Conservation (phyloP, 1,140 invertebrate genomes). For the Oryzaephilus surinamensis region DNA sequence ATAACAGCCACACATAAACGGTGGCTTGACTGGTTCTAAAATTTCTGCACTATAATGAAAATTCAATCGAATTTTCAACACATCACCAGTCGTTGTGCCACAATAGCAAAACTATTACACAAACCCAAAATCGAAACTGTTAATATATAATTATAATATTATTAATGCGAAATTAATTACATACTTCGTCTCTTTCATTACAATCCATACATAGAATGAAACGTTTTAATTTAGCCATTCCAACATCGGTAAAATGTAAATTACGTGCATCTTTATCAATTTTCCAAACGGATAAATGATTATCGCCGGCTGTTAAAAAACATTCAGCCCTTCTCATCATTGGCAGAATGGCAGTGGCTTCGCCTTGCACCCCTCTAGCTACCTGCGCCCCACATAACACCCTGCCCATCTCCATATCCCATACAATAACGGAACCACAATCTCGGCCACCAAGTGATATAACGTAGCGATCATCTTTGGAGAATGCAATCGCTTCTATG, state of each 20-base stretch:
- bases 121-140: no score
- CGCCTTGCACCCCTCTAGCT: slow-evolving; percentile 53
- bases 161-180: no score
- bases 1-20: slow-evolving; percentile 57
- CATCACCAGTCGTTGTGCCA: slow-evolving; percentile 69
- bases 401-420: slow-evolving; percentile 51
- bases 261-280: slow-evolving; percentile 59
- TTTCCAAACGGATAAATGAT: slow-evolving; percentile 59
- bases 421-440: slow-evolving; percentile 71
- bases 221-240: slow-evolving; percentile 56
- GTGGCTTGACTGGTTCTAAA: slow-evolving; percentile 41
- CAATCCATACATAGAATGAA: slow-evolving; percentile 52
- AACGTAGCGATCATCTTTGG: slow-evolving; percentile 66
- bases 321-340: slow-evolving; percentile 45
- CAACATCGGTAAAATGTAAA: slow-evolving; percentile 58
- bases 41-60: slow-evolving; percentile 46
- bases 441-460: slow-evolving; percentile 81
- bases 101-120: slow-evolving; percentile 69
- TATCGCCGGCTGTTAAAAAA: slow-evolving; percentile 63
- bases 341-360: slow-evolving; percentile 47
- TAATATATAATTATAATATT: no score
- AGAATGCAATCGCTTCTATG: slow-evolving; percentile 73
- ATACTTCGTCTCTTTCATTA: slow-evolving; percentile 50
- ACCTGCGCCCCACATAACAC: slow-evolving; percentile 56
- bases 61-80: slow-evolving; percentile 54